Evolutionary conservation across 23 tunicate species (phyloP).

Genomic region (Trididemnum miniatum): DNA sequence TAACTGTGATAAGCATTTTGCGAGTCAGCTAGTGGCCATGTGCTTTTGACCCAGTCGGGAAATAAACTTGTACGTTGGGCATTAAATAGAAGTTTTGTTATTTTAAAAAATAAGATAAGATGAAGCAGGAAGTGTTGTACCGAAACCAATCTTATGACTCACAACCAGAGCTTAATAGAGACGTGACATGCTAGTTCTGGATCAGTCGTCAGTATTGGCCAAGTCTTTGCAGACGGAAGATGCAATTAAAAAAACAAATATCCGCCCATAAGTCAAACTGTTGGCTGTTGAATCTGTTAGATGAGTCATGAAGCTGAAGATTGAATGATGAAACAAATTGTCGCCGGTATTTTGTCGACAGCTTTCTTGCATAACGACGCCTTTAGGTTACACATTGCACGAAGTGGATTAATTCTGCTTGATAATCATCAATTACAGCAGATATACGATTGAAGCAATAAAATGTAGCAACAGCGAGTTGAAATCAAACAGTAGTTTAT

Average conservation of each 20-base stretch:
- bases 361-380: background rate
- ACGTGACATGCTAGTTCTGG: background rate
- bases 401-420: background rate
- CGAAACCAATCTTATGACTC: background rate
- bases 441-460: no score
- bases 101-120: no score
- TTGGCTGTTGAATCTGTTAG: background rate
- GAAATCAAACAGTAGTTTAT: no score
- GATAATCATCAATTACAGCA: background rate
- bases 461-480: no score
- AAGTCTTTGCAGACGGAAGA: background rate
- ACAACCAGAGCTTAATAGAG: background rate
- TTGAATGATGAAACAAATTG: background rate
- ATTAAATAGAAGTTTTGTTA: no score
- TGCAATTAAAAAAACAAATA: background rate
- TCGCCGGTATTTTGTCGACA: background rate
- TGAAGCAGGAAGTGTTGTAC: no score
- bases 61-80: no score
- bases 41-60: no score
- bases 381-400: background rate
- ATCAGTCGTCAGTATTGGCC: background rate
- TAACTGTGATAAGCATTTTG: no score
- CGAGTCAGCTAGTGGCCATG: no score
- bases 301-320: background rate
- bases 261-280: background rate